Evolutionary conservation across 2,888 invertebrate genomes (phyloP), one percentile per base, ranked within the genome.

Genomic region (Coleophora deauratella): DNA sequence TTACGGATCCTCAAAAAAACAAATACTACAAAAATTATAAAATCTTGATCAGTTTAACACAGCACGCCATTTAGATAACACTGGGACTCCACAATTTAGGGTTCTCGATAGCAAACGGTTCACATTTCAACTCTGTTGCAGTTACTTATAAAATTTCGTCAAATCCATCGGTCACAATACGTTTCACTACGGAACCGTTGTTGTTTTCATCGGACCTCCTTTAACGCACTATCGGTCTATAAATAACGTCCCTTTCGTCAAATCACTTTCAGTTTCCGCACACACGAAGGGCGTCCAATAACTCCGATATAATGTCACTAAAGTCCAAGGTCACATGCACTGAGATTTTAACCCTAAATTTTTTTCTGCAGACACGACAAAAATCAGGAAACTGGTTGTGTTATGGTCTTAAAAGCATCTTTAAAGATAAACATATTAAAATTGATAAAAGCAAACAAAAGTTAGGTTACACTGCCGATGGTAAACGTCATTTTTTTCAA

Each of bases 401-500:
- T 31, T n/a, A 27, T 35, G 10, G 11, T 12, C 11, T 35, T 9
- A 12, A n/a, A n/a, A n/a, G 13, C 33, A 12, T 33, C 35, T 15
- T 27, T 4, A 38, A 21, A 21, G 3, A 21, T 4, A 21, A 21
- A 21, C 21, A 21, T 4, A 21, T 21, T 21, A 21, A 4, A 6
- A 21, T 6, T 21, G 3, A 6, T 21, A 6, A 21, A 21, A 3
- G 6, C 21, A 21, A 21, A 21, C 6, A 4, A 21, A 21, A 21
- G 38, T 52, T 55, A 64, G 45, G 69, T 66, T 42, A 76, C 67
- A 50, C 72, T 76, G 56, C 3, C 3, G 6, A 62, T 59, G 59
- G 62, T 57, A 53, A 60, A 66, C 45, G 45, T 46, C 78, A 77
- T 79, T 62, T 62, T 28, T 21, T 4, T 21, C 21, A 21, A 21